Conservation (phyloP, 2,888 invertebrate species). For the Lycophotia porphyrea region DNA sequence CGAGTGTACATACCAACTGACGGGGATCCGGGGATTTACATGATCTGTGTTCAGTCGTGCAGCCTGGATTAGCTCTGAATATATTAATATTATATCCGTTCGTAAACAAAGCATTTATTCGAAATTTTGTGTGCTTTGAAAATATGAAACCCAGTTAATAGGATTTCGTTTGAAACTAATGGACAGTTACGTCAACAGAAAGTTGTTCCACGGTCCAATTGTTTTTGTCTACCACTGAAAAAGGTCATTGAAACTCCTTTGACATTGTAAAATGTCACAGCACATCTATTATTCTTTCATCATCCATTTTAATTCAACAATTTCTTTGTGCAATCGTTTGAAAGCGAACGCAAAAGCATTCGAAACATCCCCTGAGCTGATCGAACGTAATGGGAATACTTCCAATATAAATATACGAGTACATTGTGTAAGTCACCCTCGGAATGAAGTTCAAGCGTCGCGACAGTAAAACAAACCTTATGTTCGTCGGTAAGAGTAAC, state of each 20-base stretch:
- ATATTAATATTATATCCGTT: slow-evolving; percentile 55
- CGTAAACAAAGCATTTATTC: slow-evolving; percentile 50
- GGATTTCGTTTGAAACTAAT: slow-evolving; percentile 31
- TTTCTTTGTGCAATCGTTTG: slow-evolving; percentile 14
- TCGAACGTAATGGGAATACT: slow-evolving; percentile 18
- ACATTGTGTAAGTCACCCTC: slow-evolving; percentile 15
- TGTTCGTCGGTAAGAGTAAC: not conserved
- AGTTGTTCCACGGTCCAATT: not conserved
- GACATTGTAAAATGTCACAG: slow-evolving; percentile 8
- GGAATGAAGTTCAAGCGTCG: slow-evolving; percentile 34
- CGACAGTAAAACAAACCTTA: slow-evolving; percentile 31
- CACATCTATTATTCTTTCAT: slow-evolving; percentile 8
- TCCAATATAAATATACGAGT: slow-evolving; percentile 20
- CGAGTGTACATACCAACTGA: slow-evolving; percentile 41
- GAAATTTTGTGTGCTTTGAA: slow-evolving; percentile 31
- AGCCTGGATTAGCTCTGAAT: slow-evolving; percentile 57
- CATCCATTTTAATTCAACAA: slow-evolving; percentile 16
- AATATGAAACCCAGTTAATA: slow-evolving; percentile 20
- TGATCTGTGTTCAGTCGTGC: slow-evolving; percentile 53
- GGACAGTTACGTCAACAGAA: slow-evolving; percentile 6
- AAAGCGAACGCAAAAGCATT: slow-evolving; percentile 21
- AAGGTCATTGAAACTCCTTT: slow-evolving; percentile 16
- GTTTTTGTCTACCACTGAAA: slow-evolving; percentile 10
- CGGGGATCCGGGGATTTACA: slow-evolving; percentile 61
- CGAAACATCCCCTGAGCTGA: slow-evolving; percentile 6